These are phyloP conservation scores for Synanthedon formicaeformis DNA, from an alignment of 2,888 invertebrate species.

Conservation along the genomic window DNA sequence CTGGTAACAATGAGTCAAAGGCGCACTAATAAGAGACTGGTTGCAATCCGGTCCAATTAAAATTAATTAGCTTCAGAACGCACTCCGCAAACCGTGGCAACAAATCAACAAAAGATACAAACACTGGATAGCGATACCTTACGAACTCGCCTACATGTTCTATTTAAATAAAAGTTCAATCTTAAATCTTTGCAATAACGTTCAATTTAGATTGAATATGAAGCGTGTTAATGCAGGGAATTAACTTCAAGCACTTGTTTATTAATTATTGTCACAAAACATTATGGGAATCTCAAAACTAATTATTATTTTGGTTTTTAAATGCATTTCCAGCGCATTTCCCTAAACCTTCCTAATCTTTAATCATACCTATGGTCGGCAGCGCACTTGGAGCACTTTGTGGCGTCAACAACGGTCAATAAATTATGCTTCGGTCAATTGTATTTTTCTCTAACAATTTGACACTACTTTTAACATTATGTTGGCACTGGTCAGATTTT, in stretches of 20 bases:
- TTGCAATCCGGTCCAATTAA: constrained; percentile 47
- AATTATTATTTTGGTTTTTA: not conserved
- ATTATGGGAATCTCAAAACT: not conserved
- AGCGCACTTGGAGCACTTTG: no score
- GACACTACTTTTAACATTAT: no score
- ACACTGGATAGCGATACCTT: constrained; percentile 39
- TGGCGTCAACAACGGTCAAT: no score
- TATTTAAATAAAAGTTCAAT: constrained; percentile 19
- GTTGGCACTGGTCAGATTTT: no score
- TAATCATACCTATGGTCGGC: no score
- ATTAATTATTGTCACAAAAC: not conserved
- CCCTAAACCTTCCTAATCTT: no score
- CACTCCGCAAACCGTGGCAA: constrained; percentile 50
- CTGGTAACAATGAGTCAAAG: not conserved
- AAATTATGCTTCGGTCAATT: no score
- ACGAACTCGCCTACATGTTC: constrained; percentile 29
- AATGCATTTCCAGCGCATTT: no score
- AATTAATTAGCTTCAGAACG: constrained; percentile 65
- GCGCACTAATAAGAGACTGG: constrained; percentile 22
- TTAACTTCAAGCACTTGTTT: not conserved
- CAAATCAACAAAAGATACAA: constrained; percentile 60
- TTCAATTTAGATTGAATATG: not conserved
- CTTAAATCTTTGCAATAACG: constrained; percentile 10
- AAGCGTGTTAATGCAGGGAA: not conserved
- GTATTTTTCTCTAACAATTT: no score